Evolutionary conservation across 2,888 invertebrate genomes (phyloP).

Genomic region (Ectemnius lituratus): DNA sequence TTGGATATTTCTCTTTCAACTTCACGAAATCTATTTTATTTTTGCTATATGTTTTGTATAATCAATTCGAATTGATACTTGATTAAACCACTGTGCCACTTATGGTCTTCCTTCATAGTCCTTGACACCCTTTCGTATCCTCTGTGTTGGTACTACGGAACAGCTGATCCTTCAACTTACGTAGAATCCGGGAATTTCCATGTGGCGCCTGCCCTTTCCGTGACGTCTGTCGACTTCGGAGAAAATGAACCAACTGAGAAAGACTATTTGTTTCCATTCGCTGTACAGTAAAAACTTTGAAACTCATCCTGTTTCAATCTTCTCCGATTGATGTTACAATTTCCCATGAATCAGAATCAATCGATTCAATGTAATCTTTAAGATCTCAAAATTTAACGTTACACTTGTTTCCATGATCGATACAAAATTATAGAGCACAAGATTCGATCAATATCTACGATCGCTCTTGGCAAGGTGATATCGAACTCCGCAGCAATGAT

Average conservation of each 20-base stretch:
- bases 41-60: no score
- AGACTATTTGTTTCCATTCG: neutral
- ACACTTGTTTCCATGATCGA: conserved; percentile 12
- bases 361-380: no score
- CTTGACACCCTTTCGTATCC: conserved; percentile 9
- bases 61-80: no score
- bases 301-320: no score
- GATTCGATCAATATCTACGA: conserved; percentile 23
- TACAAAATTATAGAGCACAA: conserved; percentile 28
- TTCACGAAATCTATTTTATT: no score
- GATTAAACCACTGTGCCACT: neutral
- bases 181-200: conserved; percentile 28
- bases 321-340: no score
- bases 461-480: conserved; percentile 45
- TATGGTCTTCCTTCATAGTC: neutral
- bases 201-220: neutral
- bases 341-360: no score
- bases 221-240: conserved; percentile 5
- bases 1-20: no score
- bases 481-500: neutral
- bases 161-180: conserved; percentile 15
- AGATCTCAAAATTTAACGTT: no score
- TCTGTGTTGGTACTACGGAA: neutral
- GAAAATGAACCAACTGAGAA: conserved; percentile 10
- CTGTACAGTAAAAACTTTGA: neutral